Evolutionary conservation across 2,888 invertebrate species (phyloP).

Genomic region (Limnephilus auricula): DNA sequence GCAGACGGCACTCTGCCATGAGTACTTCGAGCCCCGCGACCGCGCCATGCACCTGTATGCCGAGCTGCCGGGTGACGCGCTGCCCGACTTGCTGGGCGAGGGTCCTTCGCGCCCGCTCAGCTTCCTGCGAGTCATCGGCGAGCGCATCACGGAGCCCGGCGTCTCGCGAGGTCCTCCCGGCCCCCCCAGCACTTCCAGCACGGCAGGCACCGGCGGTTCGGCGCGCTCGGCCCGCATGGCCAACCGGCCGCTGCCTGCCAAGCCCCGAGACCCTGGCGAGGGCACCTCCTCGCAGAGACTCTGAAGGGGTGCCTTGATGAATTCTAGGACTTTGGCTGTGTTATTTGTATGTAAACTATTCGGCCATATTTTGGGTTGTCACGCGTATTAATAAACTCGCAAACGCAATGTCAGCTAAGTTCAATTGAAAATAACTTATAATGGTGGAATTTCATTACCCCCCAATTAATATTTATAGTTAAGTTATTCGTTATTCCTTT

Average conservation of each 20-base stretch:
- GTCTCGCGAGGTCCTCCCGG: conserved; percentile 69
- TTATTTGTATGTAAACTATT: background rate
- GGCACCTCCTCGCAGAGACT: conserved; percentile 72
- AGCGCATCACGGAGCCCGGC: conserved; percentile 73
- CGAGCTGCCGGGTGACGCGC: conserved; percentile 76
- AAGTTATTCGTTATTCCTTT: background rate
- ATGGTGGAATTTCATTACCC: background rate
- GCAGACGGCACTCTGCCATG: conserved; percentile 74
- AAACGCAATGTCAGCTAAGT: background rate
- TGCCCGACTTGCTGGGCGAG: conserved; percentile 75
- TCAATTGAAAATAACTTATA: background rate
- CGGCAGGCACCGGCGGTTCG: conserved; percentile 64
- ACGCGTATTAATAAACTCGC: background rate
- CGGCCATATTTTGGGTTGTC: conserved; percentile 29
- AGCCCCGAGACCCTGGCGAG: conserved; percentile 77
- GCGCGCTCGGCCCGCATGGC: conserved; percentile 78
- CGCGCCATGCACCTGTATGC: conserved; percentile 80
- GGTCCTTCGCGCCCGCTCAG: conserved; percentile 77
- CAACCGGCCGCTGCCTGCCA: conserved; percentile 83
- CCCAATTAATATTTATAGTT: background rate
- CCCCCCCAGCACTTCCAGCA: conserved; percentile 68
- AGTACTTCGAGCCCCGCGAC: conserved; percentile 78
- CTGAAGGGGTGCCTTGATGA: background rate
- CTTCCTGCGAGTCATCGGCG: conserved; percentile 80
- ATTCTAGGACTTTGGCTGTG: conserved; percentile 2